A percentile compares a stretch with the other conserved stretches of the same genome.
These are phyloP conservation scores for Sciurus niger DNA, from an alignment of 2,113 vertebrate genomes.

Conservation along the genomic window DNA sequence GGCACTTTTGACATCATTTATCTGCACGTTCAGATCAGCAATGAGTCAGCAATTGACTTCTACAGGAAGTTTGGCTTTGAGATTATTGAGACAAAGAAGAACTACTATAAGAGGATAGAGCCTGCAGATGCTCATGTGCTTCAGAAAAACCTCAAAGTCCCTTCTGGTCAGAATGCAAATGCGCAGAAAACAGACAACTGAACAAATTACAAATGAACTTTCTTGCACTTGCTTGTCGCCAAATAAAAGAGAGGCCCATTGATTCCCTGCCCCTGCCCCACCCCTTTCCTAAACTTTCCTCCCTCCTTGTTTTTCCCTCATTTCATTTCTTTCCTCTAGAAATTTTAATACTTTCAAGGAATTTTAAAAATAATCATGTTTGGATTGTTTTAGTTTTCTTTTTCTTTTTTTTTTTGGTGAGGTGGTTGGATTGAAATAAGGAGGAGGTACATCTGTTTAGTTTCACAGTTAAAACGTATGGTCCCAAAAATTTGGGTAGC, in stretches of 20 bases:
- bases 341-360: slow-evolving; percentile 88
- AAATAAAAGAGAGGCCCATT: slow-evolving; percentile 92
- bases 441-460: slow-evolving; percentile 82
- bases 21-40: slow-evolving; percentile 99
- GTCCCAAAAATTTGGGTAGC: slow-evolving; percentile 52
- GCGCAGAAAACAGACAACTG: slow-evolving; percentile 95
- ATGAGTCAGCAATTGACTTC: slow-evolving; percentile 99
- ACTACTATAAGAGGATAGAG: slow-evolving; percentile 99
- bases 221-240: slow-evolving; percentile 93
- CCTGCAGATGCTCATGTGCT: slow-evolving; percentile 98
- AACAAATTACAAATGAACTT: slow-evolving; percentile 89
- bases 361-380: slow-evolving; percentile 86
- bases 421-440: slow-evolving; percentile 73
- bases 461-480: slow-evolving; percentile 82
- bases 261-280: not conserved
- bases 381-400: slow-evolving; percentile 82
- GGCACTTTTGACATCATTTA: slow-evolving; percentile 99
- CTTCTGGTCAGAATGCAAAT: slow-evolving; percentile 93
- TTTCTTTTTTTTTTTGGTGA: slow-evolving; percentile 67
- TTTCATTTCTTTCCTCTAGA: slow-evolving; percentile 77
- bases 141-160: slow-evolving; percentile 98
- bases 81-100: slow-evolving; percentile 99
- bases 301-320: slow-evolving; percentile 70
- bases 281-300: slow-evolving; percentile 20
- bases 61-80: slow-evolving; percentile 99